Evolutionary conservation across 2,113 vertebrate species (phyloP), one percentile per base, ranked within the genome.

Genomic region (Grantiella picta): DNA sequence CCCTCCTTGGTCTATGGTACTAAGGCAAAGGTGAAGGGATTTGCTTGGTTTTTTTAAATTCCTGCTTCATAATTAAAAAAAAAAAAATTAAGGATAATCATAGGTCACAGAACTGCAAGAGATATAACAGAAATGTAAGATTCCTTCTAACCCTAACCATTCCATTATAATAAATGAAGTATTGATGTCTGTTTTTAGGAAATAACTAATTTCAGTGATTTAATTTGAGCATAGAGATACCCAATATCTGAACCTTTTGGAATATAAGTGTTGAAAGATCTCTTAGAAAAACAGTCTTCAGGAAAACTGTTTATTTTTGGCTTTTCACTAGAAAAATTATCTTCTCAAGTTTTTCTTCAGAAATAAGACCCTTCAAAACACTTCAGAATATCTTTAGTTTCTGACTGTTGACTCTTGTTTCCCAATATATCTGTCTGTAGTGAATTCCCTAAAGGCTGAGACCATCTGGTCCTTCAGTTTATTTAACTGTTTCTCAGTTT

Each of bases 391-490:
- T 94, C 89, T 89, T 94, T 82, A 71, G 49, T 90, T 94, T 94
- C 77, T 94, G 60, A 78, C 83, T 95, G 65, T 92, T 96, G 89
- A 92, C 65, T 94, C 53, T 42, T 84, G 44, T 82, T 97, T 94
- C 82, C 90, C 68, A 82, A 54, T 83, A 82, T 92, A 91, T 96
- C 70, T 96, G 50, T 91, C 71, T 94, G 27, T 90, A 94, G 79
- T 81, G 61, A 95, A 94, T 92, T 94, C 95, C 94, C 95, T 72
- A 50, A 89, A 96, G 95, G 84, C 89, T 94, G 35, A 79, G 79
- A 95, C 94, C 96, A 96, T 96, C 96, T 96, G 97, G 87, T 95
- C 80, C 76, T 94, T 96, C 80, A 91, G 73, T 88, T 96, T 96
- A 92, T 93, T 93, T 96, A 94, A 94, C 91, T 94, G 65, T 91